A percentile compares a stretch with the other conserved stretches of the same genome.
Evolutionary conservation across 1,140 invertebrate species (phyloP).

Genomic region (Heliconius melpomene): DNA sequence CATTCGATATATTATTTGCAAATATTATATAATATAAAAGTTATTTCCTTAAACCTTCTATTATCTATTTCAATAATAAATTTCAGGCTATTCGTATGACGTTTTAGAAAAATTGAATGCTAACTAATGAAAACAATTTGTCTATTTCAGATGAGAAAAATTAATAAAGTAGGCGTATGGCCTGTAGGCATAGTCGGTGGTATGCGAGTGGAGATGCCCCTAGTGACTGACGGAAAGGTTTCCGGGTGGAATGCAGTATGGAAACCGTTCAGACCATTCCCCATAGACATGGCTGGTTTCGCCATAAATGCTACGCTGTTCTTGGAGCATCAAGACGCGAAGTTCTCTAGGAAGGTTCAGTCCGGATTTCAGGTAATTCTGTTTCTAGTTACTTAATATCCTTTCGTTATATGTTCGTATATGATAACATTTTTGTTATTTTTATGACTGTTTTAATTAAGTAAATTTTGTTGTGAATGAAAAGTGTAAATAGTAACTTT

Average conservation of each 20-base stretch:
- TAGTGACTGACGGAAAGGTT: slow-evolving; percentile 88
- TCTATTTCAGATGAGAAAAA: slow-evolving; percentile 86
- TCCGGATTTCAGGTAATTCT: slow-evolving; percentile 88
- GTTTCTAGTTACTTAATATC: too few relatives aligned
- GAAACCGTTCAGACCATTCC: slow-evolving; percentile 95
- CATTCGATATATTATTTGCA: background rate
- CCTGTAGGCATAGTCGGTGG: slow-evolving; percentile 97
- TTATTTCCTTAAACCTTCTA: background rate
- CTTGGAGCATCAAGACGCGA: slow-evolving; percentile 87
- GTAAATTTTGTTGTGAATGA: too few relatives aligned
- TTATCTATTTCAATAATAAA: too few relatives aligned
- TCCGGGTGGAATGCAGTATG: slow-evolving; percentile 91
- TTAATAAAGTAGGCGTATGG: slow-evolving; percentile 96
- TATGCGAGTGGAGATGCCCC: slow-evolving; percentile 91
- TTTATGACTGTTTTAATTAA: too few relatives aligned
- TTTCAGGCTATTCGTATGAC: too few relatives aligned
- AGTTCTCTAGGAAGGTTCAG: slow-evolving; percentile 91
- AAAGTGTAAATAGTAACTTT: too few relatives aligned
- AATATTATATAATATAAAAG: background rate
- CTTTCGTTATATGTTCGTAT: too few relatives aligned
- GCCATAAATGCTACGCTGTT: slow-evolving; percentile 94
- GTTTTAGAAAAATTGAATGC: background rate
- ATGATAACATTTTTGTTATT: too few relatives aligned
- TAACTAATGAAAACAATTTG: background rate
- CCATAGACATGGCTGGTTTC: slow-evolving; percentile 99